phyloP scores from a whole-genome alignment of 2,113 vertebrate species.

The Neopipo cinnamomea region DNA sequence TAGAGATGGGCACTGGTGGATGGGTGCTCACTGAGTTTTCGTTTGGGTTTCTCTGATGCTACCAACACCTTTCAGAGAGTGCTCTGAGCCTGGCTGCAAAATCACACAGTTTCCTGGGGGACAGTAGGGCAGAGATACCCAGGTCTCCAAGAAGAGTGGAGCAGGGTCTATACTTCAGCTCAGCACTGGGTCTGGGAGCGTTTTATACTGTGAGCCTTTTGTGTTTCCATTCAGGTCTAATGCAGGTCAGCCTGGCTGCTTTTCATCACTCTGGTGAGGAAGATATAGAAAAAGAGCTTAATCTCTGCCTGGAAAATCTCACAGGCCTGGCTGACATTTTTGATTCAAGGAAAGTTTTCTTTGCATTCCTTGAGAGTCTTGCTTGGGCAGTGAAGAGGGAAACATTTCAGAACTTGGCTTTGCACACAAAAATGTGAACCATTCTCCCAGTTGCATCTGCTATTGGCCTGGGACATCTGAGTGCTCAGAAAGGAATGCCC shows the following conservation, averaged over 20 bases:
- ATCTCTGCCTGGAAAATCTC: conserved; percentile 4
- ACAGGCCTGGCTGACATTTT: neutral
- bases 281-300: neutral
- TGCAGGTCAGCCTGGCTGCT: neutral
- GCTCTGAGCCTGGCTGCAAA: neutral
- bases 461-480: neutral
- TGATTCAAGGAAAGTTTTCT: conserved; percentile 10
- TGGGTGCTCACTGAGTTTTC: neutral
- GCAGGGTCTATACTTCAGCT: neutral
- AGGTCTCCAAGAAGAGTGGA: neutral
- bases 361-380: neutral
- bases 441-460: neutral
- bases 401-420: neutral
- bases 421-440: neutral
- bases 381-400: neutral
- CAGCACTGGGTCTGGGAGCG: neutral
- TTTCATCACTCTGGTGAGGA: neutral
- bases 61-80: neutral
- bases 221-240: neutral
- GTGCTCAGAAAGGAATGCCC: neutral
- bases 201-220: neutral
- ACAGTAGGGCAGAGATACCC: neutral
- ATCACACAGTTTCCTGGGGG: neutral
- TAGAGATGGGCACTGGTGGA: neutral
- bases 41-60: neutral